Base-by-base conservation (phyloP, 2,797 vertebrate species). In the Borostomias antarcticus region DNA sequence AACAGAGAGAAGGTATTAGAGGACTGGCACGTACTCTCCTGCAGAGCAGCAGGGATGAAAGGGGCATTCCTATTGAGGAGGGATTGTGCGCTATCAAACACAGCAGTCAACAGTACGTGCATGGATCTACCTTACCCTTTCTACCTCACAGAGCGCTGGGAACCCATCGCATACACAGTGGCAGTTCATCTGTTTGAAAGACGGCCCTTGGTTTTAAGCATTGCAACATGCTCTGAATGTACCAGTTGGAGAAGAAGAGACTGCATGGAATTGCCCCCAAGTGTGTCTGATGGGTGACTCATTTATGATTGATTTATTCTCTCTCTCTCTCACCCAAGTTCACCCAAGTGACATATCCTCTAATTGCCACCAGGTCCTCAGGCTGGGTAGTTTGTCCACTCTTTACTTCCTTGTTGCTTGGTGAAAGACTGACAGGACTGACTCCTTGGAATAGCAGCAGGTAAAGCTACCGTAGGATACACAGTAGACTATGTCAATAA, bases 1-100 rank as follows among this genome's bases (percentile, higher is more conserved):
- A 87, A 84, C 81, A 86, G 79, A 78, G 57, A 77, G 79, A 53
- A 72, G 62, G 82, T 47, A 85, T 88, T 82, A 85, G 78, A 33
- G 58, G 65, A 74, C 66, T 72, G 59, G 45, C 28, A 48, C 21
- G 57, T 73, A 76, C 15, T 71, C 35, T 77, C 77, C 74, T 74
- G 57, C 64, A 76, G 74, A 74, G 70, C 75, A 65, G 66, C 76
- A 60, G 69, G 72, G 76, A 74, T 47, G 73, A 75, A 69, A 78
- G 80, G 80, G 79, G 74, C 73, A 40, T 40, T 2, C 35, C 35
- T 40, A 2, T 9, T 40, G 2, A 40, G 35, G 10, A 40, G 1
- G 15, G 4, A 2, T 40, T 40, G 2, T 40, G 15, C 10, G 2
- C 8, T 40, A 40, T 13, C 35, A 40, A 40, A 40, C 35, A 40